phyloP scores from a whole-genome alignment of 1,140 invertebrate species.

The Bombus cullumanus region DNA sequence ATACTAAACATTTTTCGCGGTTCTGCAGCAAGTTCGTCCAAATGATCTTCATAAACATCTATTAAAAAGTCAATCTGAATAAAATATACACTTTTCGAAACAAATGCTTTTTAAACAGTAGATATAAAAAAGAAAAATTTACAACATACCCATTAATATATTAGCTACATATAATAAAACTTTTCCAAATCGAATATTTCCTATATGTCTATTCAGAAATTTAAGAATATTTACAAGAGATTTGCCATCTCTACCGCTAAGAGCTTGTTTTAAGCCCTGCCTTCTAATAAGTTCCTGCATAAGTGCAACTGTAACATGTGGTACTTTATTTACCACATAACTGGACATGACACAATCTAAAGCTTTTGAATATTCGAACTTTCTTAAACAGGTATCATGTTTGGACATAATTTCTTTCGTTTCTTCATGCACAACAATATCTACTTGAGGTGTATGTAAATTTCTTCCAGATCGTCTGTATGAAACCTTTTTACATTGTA shows the following conservation, averaged over 20 bases:
- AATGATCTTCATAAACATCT: constrained; percentile 87
- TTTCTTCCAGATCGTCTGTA: constrained; percentile 84
- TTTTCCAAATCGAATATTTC: constrained; percentile 88
- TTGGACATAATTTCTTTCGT: constrained; percentile 82
- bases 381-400: constrained; percentile 89
- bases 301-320: constrained; percentile 90
- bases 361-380: constrained; percentile 92
- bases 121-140: constrained; percentile 26
- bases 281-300: constrained; percentile 93
- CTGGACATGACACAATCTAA: constrained; percentile 88
- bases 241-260: constrained; percentile 87
- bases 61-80: constrained; percentile 39
- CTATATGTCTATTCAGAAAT: constrained; percentile 90
- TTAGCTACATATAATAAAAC: constrained; percentile 89
- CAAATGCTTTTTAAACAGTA: not conserved
- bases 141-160: constrained; percentile 86
- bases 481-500: constrained; percentile 81
- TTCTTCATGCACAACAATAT: constrained; percentile 83
- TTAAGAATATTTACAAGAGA: constrained; percentile 87
- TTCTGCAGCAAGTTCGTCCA: constrained; percentile 84
- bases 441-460: constrained; percentile 79
- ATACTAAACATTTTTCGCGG: constrained; percentile 85
- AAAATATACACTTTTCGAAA: constrained; percentile 16
- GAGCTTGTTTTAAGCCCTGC: constrained; percentile 88
- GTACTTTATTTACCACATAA: constrained; percentile 85